Evolutionary conservation across 1,140 invertebrate species (phyloP).

Genomic region (Panagrolaimus sp.): DNA sequence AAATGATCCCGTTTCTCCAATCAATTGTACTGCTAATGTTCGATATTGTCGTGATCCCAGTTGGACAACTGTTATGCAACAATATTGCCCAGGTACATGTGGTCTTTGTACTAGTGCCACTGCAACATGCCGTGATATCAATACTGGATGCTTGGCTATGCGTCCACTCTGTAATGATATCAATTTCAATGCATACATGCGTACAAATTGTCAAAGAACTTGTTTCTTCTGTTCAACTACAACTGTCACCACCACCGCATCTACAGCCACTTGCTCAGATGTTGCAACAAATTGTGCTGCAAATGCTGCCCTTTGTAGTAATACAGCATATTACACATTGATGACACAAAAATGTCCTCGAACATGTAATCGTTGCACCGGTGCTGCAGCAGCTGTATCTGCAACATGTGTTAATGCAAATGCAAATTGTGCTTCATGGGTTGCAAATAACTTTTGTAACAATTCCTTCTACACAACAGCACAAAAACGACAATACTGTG

Average conservation of each 20-base stretch:
- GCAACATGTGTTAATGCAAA: neutral
- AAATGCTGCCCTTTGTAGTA: neutral
- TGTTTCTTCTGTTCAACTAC: neutral
- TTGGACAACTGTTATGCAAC: conserved; percentile 1
- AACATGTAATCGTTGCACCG: neutral
- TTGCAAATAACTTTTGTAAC: neutral
- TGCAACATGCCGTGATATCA: neutral
- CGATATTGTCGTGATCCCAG: neutral
- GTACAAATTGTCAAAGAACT: neutral
- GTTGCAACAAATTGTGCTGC: neutral
- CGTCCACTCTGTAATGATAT: neutral
- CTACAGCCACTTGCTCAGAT: neutral
- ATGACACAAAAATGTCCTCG: neutral
- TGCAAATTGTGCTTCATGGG: conserved; percentile 1
- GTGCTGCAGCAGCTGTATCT: neutral
- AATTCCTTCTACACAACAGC: neutral
- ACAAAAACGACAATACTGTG: conserved; percentile 6
- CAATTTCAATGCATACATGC: neutral
- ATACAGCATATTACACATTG: neutral
- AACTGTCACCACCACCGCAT: neutral
- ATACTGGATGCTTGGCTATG: neutral
- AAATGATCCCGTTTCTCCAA: neutral
- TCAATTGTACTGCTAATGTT: neutral
- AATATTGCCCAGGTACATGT: conserved; percentile 4
- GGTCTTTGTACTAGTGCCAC: neutral